These are phyloP conservation scores for Ctenosaura bakeri DNA, from an alignment of 2,797 vertebrate genomes.

Conservation along the genomic window DNA sequence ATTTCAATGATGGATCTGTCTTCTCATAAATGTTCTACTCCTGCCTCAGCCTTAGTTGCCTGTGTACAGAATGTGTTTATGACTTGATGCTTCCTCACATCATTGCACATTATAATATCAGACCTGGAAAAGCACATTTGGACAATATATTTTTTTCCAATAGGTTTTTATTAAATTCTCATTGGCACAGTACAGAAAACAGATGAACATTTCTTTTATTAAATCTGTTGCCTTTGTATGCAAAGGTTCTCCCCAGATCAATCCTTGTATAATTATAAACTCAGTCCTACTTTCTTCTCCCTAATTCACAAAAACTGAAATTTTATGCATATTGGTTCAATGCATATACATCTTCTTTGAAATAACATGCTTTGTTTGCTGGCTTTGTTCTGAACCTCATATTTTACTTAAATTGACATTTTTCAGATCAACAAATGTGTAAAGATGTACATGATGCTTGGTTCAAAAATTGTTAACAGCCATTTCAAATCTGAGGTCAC, in stretches of 20 bases:
- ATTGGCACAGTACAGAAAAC: conserved; percentile 30
- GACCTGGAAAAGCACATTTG: conserved; percentile 34
- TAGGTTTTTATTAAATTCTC: conserved; percentile 38
- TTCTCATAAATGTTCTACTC: conserved; percentile 22
- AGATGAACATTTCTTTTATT: neutral
- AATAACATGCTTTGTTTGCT: neutral
- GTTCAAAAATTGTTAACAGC: neutral
- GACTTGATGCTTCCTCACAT: conserved; percentile 14
- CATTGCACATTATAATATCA: conserved; percentile 40
- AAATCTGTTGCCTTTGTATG: neutral
- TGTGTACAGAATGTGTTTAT: neutral
- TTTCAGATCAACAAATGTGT: neutral
- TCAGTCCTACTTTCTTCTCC: neutral
- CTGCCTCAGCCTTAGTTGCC: conserved; percentile 23
- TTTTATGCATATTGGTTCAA: neutral
- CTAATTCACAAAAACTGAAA: neutral
- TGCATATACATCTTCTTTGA: neutral
- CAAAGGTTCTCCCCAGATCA: conserved; percentile 9
- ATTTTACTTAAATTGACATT: neutral
- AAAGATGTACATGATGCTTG: neutral
- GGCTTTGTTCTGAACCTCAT: neutral
- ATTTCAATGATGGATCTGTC: conserved; percentile 35
- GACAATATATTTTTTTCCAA: neutral
- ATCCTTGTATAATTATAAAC: neutral
- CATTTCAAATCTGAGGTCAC: neutral